Evolutionary conservation across 2,888 invertebrate genomes (phyloP), one percentile per base, ranked within the genome.

Genomic region (Drosophila mulleri): DNA sequence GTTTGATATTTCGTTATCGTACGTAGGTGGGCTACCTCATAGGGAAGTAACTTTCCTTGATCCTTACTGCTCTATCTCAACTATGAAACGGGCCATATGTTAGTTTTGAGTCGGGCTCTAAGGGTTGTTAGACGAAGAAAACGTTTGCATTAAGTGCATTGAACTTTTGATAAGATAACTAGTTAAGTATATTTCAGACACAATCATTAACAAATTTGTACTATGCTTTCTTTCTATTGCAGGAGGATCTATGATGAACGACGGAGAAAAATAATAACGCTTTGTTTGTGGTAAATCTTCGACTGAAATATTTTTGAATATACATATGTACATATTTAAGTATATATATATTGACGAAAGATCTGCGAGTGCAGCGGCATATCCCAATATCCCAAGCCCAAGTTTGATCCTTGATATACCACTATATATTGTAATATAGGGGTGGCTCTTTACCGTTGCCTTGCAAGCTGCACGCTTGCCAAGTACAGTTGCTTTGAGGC

Each of bases 161-260:
- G 83, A 88, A 88, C 83, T 88, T 82, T 50, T 35, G 14, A 4
- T 53, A 59, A 56, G 60, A 58, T 58, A 54, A 16, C 9, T 37
- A 37, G 20, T 60, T 62, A 14, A 29, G 41, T 42, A 42, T 29
- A 18, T 18, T 26, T 42, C 5, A 39, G 32, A 41, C 35, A 23
- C n/a, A 45, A 26, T 44, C 50, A 12, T 35, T 75, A 67, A 69
- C 26, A n/a, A 59, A 47, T 53, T 16, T 54, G n/a, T 56, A 12
- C 18, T n/a, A 12, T 41, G 35, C 47, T 11, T 45, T 50, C 39
- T 32, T 60, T 87, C 23, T 75, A 26, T 91, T 92, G 11, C 83
- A 92, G 92, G 92, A 91, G 84, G 85, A 92, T 91, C 91, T 91
- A 90, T 89, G 85, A 92, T 92, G 91, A 91, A 92, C 92, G 90